Conservation (phyloP, 2,888 invertebrate genomes). For the Beris chalybata region DNA sequence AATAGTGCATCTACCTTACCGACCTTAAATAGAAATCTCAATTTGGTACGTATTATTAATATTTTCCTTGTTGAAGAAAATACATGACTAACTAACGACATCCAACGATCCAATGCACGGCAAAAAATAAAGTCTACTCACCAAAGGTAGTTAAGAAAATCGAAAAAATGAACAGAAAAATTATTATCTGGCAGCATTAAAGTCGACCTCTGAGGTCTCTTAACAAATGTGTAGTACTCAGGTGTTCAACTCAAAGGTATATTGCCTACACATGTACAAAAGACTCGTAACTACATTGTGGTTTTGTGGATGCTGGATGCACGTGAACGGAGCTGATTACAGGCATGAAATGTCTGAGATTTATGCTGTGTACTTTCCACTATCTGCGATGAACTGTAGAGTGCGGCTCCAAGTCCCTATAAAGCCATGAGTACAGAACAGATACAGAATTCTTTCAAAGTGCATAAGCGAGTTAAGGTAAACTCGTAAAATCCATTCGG, state of each 20-base stretch:
- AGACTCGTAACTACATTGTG: too few species aligned
- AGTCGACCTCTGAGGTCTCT: constrained; percentile 24
- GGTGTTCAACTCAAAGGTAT: constrained; percentile 10
- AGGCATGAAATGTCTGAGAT: constrained; percentile 37
- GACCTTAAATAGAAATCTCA: too few species aligned
- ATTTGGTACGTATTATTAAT: too few species aligned
- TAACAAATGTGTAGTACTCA: constrained; percentile 23
- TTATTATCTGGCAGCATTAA: constrained; percentile 10
- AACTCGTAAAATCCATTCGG: constrained; percentile 7
- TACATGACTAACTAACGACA: too few species aligned
- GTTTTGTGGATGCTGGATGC: constrained; percentile 13
- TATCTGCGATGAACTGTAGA: constrained; percentile 14
- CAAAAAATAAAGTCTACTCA: too few species aligned
- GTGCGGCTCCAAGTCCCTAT: constrained; percentile 21
- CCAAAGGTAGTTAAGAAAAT: too few species aligned
- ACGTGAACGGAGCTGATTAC: constrained; percentile 35
- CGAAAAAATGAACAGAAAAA: too few species aligned
- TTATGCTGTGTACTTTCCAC: constrained; percentile 27
- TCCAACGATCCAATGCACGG: too few species aligned
- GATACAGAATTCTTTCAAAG: constrained; percentile 7
- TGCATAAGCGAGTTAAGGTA: constrained; percentile 13
- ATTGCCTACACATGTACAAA: constrained; percentile 27
- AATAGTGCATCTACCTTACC: too few species aligned
- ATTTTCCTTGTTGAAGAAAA: too few species aligned
- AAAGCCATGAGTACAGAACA: constrained; percentile 1